Evolutionary conservation across 2,888 invertebrate genomes (phyloP), one percentile per base, ranked within the genome.

Genomic region (Synanthedon tipuliformis): DNA sequence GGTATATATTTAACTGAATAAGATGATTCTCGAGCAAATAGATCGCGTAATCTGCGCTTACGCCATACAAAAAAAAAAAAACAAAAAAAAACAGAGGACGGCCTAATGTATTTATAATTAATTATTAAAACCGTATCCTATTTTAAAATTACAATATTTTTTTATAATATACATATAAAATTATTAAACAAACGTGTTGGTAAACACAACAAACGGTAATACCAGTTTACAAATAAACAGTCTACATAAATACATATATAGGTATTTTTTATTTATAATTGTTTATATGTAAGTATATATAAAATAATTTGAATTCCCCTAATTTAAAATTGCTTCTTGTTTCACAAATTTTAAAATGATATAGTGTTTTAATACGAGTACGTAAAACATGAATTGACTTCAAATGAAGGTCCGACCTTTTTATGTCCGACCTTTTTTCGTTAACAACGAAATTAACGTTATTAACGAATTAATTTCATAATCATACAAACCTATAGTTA

Each of bases 321-420:
- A 82, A 62, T 59, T 72, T 74, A 72, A 72, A 73, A 81, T 81
- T 81, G 81, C 80, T 82, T 82, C 78, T 71, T 52, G 52, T 53
- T 54, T 58, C 56, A 54, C 56, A 41, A 45, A 13, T 49, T 57
- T 57, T 53, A 59, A 61, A 61, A 61, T 61, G 59, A 61, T 61
- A 59, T 60, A 57, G 53, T 54, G 66, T 69, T 69, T 34, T 78
- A 49, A 34, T 51, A 41, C 70, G 67, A 34, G 40, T 71, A 74
- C 70, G 66, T 76, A 68, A 67, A 69, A 65, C 62, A 73, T 71
- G 73, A 83, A 83, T 83, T 83, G 82, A 83, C 82, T 16, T 75
- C 75, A 73, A 78, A 76, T 67, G 68, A 61, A 69, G 16, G 49
- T 13, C 16, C 12, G 16, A 16, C 7, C n/a, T 13, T 13, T n/a